Evolutionary conservation across 2,888 invertebrate species (phyloP).

Genomic region (Diadegma fenestrale): DNA sequence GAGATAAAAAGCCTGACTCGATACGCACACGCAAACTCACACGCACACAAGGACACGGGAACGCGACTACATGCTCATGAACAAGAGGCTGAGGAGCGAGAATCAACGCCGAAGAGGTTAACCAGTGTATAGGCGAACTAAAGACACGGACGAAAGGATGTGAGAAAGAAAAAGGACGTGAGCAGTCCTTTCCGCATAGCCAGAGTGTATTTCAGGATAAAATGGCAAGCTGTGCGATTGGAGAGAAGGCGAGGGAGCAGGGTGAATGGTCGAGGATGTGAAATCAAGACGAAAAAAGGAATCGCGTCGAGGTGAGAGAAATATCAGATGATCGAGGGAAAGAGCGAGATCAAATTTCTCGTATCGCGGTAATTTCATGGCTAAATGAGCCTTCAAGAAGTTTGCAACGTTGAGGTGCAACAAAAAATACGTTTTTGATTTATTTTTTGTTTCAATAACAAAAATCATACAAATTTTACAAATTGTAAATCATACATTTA

Average conservation of each 20-base stretch:
- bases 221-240: slow-evolving; percentile 58
- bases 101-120: slow-evolving; percentile 43
- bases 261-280: slow-evolving; percentile 48
- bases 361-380: neutral
- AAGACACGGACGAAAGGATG: neutral
- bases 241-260: slow-evolving; percentile 29
- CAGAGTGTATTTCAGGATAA: slow-evolving; percentile 41
- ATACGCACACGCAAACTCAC: slow-evolving; percentile 1
- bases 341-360: slow-evolving; percentile 46
- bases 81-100: slow-evolving; percentile 39
- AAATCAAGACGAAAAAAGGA: slow-evolving; percentile 53
- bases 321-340: slow-evolving; percentile 43
- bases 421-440: no score
- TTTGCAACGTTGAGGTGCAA: no score
- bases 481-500: no score
- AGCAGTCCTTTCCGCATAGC: neutral
- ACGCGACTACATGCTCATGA: neutral
- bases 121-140: slow-evolving; percentile 21
- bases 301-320: slow-evolving; percentile 25
- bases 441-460: no score
- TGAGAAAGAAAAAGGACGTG: slow-evolving; percentile 6
- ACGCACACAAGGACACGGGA: neutral
- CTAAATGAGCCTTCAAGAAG: neutral
- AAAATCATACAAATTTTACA: no score
- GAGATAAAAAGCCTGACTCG: slow-evolving; percentile 36